Evolutionary conservation across 2,797 vertebrate genomes (phyloP), one percentile per base, ranked within the genome.

Genomic region (Poliocrania exsul): DNA sequence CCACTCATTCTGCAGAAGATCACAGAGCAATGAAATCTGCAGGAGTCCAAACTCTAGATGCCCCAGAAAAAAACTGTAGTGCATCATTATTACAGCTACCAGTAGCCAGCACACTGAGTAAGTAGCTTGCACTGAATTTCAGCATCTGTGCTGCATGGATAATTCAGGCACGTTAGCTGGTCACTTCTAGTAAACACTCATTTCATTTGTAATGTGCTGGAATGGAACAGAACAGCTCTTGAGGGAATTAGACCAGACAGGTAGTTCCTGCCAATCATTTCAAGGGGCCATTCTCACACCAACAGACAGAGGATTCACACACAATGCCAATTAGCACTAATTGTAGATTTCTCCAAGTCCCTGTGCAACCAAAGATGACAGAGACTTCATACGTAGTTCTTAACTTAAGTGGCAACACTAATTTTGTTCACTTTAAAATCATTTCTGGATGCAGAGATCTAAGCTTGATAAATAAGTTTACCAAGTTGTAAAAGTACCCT

Each of bases 261-360:
- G 86, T 53, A 86, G 73, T 16, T 28, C 40, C 79, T 87, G 93
- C 49, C 95, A 92, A 58, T 61, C 81, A 67, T 82, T 94, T 79
- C 7, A 7, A 66, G 42, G 37, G 70, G 69, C 90, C 82, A 11
- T 90, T 85, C 61, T 91, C 62, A 67, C 54, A 95, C 67, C 84
- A 57, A 86, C 35, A 88, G 56, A 35, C 61, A 93, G 81, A 87
- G 53, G 69, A 67, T 53, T 65, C 89, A 92, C 57, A 74, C 24
- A 21, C 64, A 56, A 71, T 24, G 57, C 61, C 70, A 90, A 79
- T 88, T 91, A 88, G 81, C 35, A 51, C 83, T 97, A 97, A 97
- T 93, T 67, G 88, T 66, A 92, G 69, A 66, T 86, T 82, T 69
- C 92, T 64, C 82, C 56, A 94, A 92, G 71, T 71, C 74, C 90